Evolutionary conservation across 2,888 invertebrate genomes (phyloP).

Genomic region (Camptogramma bilineatum): DNA sequence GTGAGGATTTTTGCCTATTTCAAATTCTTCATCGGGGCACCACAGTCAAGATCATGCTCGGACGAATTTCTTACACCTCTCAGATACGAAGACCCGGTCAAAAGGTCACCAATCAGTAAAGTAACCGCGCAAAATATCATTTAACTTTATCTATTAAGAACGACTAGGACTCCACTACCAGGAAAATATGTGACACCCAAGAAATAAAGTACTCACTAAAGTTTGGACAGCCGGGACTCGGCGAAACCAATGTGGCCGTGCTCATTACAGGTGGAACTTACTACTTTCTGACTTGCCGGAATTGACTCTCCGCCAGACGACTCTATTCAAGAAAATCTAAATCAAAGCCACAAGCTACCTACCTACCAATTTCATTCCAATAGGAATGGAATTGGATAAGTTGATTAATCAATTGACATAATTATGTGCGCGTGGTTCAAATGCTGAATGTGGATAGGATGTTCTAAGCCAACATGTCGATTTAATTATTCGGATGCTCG

Average conservation of each 20-base stretch:
- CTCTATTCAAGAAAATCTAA: slow-evolving; percentile 37
- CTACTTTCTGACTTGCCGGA: slow-evolving; percentile 37
- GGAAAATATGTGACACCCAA: slow-evolving; percentile 46
- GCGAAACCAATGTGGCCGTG: slow-evolving; percentile 44
- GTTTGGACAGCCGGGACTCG: slow-evolving; percentile 51
- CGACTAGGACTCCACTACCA: slow-evolving; percentile 45
- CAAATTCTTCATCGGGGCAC: background rate
- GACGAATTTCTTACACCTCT: background rate
- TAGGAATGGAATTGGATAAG: slow-evolving; percentile 3
- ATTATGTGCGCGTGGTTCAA: slow-evolving; percentile 3
- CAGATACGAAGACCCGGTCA: background rate
- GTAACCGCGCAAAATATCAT: background rate
- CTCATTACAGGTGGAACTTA: slow-evolving; percentile 49
- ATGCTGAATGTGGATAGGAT: background rate
- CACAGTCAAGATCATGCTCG: background rate
- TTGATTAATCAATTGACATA: slow-evolving; percentile 6
- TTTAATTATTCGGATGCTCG: background rate
- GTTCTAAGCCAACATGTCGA: slow-evolving; percentile 1
- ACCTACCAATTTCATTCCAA: slow-evolving; percentile 40
- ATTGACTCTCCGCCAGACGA: slow-evolving; percentile 37
- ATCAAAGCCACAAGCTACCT: slow-evolving; percentile 48
- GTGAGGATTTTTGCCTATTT: too few relatives aligned
- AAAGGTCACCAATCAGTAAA: background rate
- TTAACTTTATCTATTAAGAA: background rate
- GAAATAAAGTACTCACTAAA: slow-evolving; percentile 53